Evolutionary conservation across 2,113 vertebrate genomes (phyloP).

Genomic region (Gymnogyps californianus): DNA sequence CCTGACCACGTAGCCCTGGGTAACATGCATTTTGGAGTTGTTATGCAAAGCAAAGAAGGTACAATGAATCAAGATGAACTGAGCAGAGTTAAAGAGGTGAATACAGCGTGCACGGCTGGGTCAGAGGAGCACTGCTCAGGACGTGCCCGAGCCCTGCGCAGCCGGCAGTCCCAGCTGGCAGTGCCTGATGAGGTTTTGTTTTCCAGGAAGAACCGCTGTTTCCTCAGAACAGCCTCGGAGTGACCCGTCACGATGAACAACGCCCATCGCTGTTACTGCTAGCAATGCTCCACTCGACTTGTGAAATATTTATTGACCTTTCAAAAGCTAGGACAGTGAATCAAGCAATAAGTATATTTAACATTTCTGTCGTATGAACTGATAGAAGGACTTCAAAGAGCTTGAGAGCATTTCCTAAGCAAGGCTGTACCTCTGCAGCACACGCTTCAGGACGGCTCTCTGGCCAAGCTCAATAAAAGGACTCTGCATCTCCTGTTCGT

Average conservation of each 20-base stretch:
- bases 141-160: fast-evolving
- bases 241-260: neutral
- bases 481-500: constrained; percentile 6
- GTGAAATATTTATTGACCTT: constrained; percentile 55
- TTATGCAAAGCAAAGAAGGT: neutral
- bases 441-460: neutral
- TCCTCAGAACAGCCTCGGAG: constrained; percentile 64
- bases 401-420: neutral
- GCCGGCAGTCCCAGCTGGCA: neutral
- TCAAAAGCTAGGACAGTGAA: neutral
- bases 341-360: neutral
- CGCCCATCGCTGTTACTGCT: neutral
- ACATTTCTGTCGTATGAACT: neutral
- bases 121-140: neutral
- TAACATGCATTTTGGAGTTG: fast-evolving
- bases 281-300: neutral
- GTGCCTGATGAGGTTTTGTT: fast-evolving
- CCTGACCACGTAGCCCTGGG: fast-evolving
- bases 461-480: constrained; percentile 55
- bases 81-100: fast-evolving
- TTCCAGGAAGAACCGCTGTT: constrained; percentile 76
- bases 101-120: fast-evolving
- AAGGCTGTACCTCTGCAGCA: neutral
- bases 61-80: fast-evolving
- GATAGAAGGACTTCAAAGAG: neutral